Conservation (phyloP, 2,888 invertebrate species). For the Candidula unifasciata region DNA sequence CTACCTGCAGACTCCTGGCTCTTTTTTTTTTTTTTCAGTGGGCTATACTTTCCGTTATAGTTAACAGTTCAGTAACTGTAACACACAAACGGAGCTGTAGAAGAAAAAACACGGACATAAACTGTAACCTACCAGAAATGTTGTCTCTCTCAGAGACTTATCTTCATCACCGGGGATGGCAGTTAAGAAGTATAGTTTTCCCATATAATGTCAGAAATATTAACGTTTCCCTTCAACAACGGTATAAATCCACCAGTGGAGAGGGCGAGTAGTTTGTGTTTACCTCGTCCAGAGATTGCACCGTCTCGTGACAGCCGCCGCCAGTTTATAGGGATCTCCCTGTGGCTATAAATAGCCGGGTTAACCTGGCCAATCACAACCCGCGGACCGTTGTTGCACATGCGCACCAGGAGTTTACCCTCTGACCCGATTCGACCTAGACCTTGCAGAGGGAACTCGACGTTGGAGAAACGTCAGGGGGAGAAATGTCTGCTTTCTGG, state of each 20-base stretch:
- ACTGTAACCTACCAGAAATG: too few relatives aligned
- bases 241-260: background rate
- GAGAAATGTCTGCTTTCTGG: too few relatives aligned
- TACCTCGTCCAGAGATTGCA: constrained; percentile 43
- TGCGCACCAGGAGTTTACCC: background rate
- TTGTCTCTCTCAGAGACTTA: too few relatives aligned
- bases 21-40: too few relatives aligned
- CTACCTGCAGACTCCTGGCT: too few relatives aligned
- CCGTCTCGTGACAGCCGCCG: constrained; percentile 40
- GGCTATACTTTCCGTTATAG: too few relatives aligned
- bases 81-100: too few relatives aligned
- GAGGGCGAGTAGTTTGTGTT: constrained; percentile 3
- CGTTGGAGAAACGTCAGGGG: too few relatives aligned
- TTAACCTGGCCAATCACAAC: constrained; percentile 49
- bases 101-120: too few relatives aligned
- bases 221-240: background rate
- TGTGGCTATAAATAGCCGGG: constrained; percentile 41
- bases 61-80: too few relatives aligned
- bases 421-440: too few relatives aligned
- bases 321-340: background rate
- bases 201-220: constrained; percentile 35
- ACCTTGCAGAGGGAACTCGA: too few relatives aligned
- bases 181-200: background rate
- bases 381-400: background rate
- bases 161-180: constrained; percentile 9